Evolutionary conservation across 2,888 invertebrate genomes (phyloP), one percentile per base, ranked within the genome.

Genomic region (Cyclophora punctaria): DNA sequence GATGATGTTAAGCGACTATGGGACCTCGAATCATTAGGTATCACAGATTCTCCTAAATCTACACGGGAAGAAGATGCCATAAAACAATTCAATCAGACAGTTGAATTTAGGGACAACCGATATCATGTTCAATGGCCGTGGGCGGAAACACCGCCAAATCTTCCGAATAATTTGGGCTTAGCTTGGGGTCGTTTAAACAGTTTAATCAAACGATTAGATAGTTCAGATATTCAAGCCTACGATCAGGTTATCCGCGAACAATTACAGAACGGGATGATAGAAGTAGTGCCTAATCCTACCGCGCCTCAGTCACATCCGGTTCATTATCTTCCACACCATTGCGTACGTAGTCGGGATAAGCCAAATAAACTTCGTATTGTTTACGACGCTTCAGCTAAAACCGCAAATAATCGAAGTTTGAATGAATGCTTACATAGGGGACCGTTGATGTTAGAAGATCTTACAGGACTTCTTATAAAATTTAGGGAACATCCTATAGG

Each of bases 401-500:
- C 41, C 0, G 7, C 45, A 7, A 55, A 56, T 4, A 43, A 52
- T 3, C 51, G 48, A 5, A 66, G 66, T 41, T 47, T 65, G 0
- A 68, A 66, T 43, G 59, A 68, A 48, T 63, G 62, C 37, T 46
- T 65, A 2, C 58, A 63, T 43, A 34, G 52, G 0, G 66, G 64
- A 0, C 66, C 65, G 2, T 34, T 48, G 3, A 46, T 66, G 53
- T 37, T 66, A 35, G 62, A 66, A 48, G 61, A 68, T 33, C 42
- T 66, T 0, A 62, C 59, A 2, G 62, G 50, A 4, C 41, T 66
- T 4, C 6, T 66, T 1, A 7, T 66, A 3, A 56, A 47, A 45
- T 68, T 66, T 45, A 51, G 66, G 44, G n/a, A 40, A 5, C 44
- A 62, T 34, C 34, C 34, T 2, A 53, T 64, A 34, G 64, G 58